Base-by-base conservation (phyloP, 2,888 invertebrate species). In the Punctoribates punctum region DNA sequence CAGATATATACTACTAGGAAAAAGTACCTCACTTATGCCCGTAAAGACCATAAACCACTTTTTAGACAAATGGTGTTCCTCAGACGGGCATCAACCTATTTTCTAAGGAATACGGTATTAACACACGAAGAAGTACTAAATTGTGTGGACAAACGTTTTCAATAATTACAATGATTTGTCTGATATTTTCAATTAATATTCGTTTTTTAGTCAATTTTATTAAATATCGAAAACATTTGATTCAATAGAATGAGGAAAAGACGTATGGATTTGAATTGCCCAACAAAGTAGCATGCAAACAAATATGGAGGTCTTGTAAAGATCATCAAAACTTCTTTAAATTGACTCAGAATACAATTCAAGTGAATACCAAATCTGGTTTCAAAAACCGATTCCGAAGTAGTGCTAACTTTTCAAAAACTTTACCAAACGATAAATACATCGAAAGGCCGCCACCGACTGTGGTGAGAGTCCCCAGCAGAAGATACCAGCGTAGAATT, bases 181-280 rank as follows among this genome's bases (percentile, higher is more conserved):
- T n/a, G n/a, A n/a, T n/a, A n/a, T n/a, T n/a, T n/a, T n/a, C n/a
- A n/a, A n/a, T n/a, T n/a, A n/a, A n/a, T n/a, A n/a, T n/a, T n/a
- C n/a, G n/a, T n/a, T n/a, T n/a, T n/a, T n/a, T n/a, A n/a, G n/a
- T n/a, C n/a, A n/a, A n/a, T n/a, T n/a, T n/a, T n/a, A 8, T 34
- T 34, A 34, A 34, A 5, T 34, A n/a, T 48, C 17, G 3, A n/a
- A 48, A 48, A 20, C 20, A 73, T 34, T 76, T 81, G 80, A 78
- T 80, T 34, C 34, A 34, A 34, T 34, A 93, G 93, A 93, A 93
- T 84, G 95, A 95, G 82, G 94, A 95, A 81, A 92, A 93, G 83
- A 95, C 95, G n/a, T 96, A 94, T 84, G 95, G 95, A 8, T 96
- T 96, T 85, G 95, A 96, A 85, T 92, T 94, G 29, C 92, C 93